Conservation (phyloP, 2,888 invertebrate genomes). For the Napeogenes sylphis region DNA sequence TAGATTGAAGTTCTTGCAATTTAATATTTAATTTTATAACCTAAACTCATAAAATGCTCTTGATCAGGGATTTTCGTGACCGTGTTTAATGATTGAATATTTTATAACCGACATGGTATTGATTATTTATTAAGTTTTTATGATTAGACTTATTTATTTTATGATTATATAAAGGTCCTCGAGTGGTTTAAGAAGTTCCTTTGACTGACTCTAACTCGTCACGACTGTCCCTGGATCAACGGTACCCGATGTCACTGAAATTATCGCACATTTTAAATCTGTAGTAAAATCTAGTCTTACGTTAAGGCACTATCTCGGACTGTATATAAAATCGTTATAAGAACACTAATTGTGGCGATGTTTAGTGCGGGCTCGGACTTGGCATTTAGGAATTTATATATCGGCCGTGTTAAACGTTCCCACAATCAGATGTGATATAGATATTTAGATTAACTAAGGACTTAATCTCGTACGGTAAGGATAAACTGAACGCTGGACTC, state of each 20-base stretch:
- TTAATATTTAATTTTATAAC: conserved; percentile 47
- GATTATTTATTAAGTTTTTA: conserved; percentile 17
- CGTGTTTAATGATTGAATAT: conserved; percentile 20
- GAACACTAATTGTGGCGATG: conserved; percentile 59
- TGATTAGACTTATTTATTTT: conserved; percentile 9
- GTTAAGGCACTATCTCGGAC: conserved; percentile 70
- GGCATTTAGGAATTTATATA: conserved; percentile 36
- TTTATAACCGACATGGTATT: conserved; percentile 16
- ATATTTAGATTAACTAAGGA: conserved; percentile 57
- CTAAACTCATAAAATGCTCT: conserved; percentile 31
- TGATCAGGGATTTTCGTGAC: conserved; percentile 31
- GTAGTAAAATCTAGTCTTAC: conserved; percentile 77
- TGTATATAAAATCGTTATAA: conserved; percentile 67
- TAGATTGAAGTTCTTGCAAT: background rate
- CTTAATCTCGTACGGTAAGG: conserved; percentile 63
- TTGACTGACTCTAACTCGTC: conserved; percentile 24
- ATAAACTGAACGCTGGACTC: conserved; percentile 36
- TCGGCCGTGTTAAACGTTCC: conserved; percentile 59
- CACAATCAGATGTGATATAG: conserved; percentile 71
- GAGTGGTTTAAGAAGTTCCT: conserved; percentile 12
- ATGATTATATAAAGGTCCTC: conserved; percentile 5
- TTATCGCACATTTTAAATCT: conserved; percentile 61
- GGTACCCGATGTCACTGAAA: conserved; percentile 42
- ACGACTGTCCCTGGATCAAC: conserved; percentile 29
- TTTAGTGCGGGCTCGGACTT: conserved; percentile 49